Conservation (phyloP, 2,113 vertebrate species). For the Scomber scombrus region DNA sequence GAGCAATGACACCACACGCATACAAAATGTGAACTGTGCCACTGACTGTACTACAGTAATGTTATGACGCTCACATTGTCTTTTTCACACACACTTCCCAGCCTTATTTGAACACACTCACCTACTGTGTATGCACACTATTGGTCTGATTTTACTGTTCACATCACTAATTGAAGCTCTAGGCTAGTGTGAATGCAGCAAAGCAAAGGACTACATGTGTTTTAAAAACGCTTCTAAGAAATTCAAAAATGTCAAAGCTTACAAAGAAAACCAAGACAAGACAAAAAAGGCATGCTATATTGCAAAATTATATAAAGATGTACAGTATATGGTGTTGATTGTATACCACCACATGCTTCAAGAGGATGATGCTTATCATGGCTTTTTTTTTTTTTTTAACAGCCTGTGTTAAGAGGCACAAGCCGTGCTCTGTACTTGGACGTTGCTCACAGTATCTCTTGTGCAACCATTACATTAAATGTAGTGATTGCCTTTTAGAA, state of each 20-base stretch:
- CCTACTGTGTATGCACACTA: slow-evolving; percentile 33
- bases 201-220: slow-evolving; percentile 53
- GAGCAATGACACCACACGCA: background rate
- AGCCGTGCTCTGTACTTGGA: slow-evolving; percentile 65
- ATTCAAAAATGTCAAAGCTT: slow-evolving; percentile 33
- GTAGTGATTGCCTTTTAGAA: slow-evolving; percentile 83
- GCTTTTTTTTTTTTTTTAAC: slow-evolving; percentile 48
- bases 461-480: slow-evolving; percentile 78
- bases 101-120: slow-evolving; percentile 10
- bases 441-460: slow-evolving; percentile 64
- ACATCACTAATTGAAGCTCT: slow-evolving; percentile 44
- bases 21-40: slow-evolving; percentile 13
- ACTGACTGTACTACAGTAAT: slow-evolving; percentile 25
- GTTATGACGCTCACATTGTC: slow-evolving; percentile 16
- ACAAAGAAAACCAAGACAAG: slow-evolving; percentile 55
- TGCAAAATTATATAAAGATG: slow-evolving; percentile 65
- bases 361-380: slow-evolving; percentile 36
- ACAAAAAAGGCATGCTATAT: slow-evolving; percentile 77
- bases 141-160: slow-evolving; percentile 43
- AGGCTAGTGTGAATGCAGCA: slow-evolving; percentile 69
- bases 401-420: slow-evolving; percentile 50
- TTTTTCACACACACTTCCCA: background rate
- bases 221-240: slow-evolving; percentile 55
- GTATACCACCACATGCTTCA: slow-evolving; percentile 72
- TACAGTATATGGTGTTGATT: slow-evolving; percentile 75